Base-by-base conservation (phyloP, 1,140 invertebrate genomes). In the honey bee (Apis mellifera) region DNA sequence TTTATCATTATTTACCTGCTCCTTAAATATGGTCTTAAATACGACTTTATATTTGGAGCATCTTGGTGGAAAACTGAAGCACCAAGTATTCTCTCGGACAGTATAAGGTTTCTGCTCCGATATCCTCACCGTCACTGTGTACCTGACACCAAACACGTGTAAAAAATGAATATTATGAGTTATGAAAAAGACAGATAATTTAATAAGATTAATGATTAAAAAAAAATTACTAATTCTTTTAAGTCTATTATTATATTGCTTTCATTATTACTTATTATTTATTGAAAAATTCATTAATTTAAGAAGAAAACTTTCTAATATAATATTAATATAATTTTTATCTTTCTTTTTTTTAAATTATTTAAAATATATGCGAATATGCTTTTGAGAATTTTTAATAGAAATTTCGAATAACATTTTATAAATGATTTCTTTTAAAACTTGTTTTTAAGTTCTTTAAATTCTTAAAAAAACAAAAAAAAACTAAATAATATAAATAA, bases 41-140 rank as follows among this genome's bases (percentile, higher is more conserved):
- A 96, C 95, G 52, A 98, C 96, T 90, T 95, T 97, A 92, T 98
- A 98, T 90, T 96, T 97, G 59, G 97, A 97, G 93, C 98, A 99
- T 90, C 96, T 95, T 19, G 97, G 97, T 54, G 97, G 98, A 57
- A 98, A 95, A 89, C 95, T 97, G 12, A 98, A 94, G 94, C 98
- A 98, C 96, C 97, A 98, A 0, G 95, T 95, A 85, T 96, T 96
- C 78, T 96, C 96, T 68, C 97, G 95, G 60, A 97, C 95, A 93
- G 98, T 97, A 87, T 97, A 97, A 1, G 97, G 97, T 91, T 97
- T 96, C 89, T 96, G 94, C 91, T 97, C 97, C 1, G 97, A 96
- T 57, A 97, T 96, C 85, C 95, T 95, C 13, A 97, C 96, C 32
- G 96, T 96, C 62, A 95, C 95, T 59, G 95, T 95, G 89, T 97